These are phyloP conservation scores for Tribolium freemani DNA, from an alignment of 2,888 invertebrate genomes.

Conservation along the genomic window DNA sequence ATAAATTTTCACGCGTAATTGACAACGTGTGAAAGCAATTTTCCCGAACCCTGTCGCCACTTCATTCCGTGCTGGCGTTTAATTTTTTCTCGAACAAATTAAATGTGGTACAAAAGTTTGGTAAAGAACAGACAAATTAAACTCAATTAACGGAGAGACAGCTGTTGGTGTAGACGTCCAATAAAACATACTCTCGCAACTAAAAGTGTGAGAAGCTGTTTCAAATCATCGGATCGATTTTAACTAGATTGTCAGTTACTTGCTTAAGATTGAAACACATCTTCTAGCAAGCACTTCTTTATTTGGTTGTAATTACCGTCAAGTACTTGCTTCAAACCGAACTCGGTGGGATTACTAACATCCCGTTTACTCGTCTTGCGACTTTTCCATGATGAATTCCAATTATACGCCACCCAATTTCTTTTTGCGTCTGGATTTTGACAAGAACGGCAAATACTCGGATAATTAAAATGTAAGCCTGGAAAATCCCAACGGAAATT, in stretches of 20 bases:
- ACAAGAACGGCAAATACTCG: conserved; percentile 33
- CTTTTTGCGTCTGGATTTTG: conserved; percentile 32
- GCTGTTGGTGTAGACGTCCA: conserved; percentile 22
- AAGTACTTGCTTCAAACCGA: conserved; percentile 18
- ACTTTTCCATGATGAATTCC: conserved; percentile 34
- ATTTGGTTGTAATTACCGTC: conserved; percentile 37
- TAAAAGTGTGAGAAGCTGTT: conserved; percentile 28
- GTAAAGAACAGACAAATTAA: conserved; percentile 29
- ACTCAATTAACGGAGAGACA: conserved; percentile 21
- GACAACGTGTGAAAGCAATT: not conserved
- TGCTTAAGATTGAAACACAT: conserved; percentile 24
- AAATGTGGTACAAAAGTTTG: conserved; percentile 7
- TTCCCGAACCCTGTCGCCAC: not conserved
- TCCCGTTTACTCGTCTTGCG: conserved; percentile 26
- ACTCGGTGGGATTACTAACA: conserved; percentile 26
- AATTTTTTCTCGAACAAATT: conserved; percentile 7
- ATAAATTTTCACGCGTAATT: no score
- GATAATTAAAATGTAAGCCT: conserved; percentile 41
- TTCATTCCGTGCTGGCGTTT: not conserved
- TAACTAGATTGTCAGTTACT: conserved; percentile 18
- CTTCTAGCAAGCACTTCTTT: conserved; percentile 15
- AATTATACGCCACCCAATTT: conserved; percentile 31
- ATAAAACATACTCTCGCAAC: conserved; percentile 29
- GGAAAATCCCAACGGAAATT: conserved; percentile 4
- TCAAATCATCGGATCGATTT: conserved; percentile 28